Evolutionary conservation across 2,797 vertebrate genomes (phyloP), one percentile per base, ranked within the genome.

Genomic region (Sparus aurata): DNA sequence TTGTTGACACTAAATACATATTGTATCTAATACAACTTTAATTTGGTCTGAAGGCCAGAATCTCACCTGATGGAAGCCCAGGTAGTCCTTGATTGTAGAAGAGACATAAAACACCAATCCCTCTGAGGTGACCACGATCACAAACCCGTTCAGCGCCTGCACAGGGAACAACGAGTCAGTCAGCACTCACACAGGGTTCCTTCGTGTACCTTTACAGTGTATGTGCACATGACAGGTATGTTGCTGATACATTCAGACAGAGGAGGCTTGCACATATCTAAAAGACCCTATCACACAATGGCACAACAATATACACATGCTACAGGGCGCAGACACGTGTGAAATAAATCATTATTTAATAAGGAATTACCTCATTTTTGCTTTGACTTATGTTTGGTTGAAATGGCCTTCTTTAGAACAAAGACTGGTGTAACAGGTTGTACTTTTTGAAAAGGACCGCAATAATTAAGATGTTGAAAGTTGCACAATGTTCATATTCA

Each of bases 51-150:
- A 57, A 8, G 25, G 16, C 12, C 12, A 34, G 30, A 1, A 18
- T 80, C 90, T 91, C 72, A 96, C 96, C 96, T 96, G 95, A 59
- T 96, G 95, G 73, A 97, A 97, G 63, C 96, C 96, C 61, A 96
- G 92, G 69, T 96, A 97, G 78, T 97, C 95, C 69, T 96, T 95
- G 84, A 97, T 92, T 0, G 96, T 97, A 3, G 94, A 50, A 0
- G 96, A 97, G n/a, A 88, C 62, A 12, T 97, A 97, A 70, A 97
- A 97, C 73, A 97, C 94, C 41, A 87, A 61, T 15, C 96, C 96
- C 25, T 96, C 96, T 0, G 94, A 87, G 0, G 95, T 95, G 81
- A 97, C 93, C 84, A 97, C 96, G 45, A 96, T 80, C 67, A 96
- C 93, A 0, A 97, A 96, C 6, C 96, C 96, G 1, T 95, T 93